Base-by-base conservation (phyloP, 2,113 vertebrate species). In the Dicentrarchus labrax region DNA sequence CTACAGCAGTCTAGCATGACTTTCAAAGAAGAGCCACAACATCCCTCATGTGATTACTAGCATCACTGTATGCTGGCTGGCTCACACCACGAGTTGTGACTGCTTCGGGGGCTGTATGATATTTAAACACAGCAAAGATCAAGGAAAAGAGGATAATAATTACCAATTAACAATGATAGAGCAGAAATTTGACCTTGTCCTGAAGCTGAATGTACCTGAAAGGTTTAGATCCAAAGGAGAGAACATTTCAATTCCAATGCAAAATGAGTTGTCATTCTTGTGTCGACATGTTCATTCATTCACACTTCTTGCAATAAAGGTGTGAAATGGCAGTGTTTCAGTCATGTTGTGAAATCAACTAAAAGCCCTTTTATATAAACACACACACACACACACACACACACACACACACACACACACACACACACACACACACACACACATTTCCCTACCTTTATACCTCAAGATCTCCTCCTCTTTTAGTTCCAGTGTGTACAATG, bases 321-420 rank as follows among this genome's bases (percentile, higher is more conserved):
- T 60, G 66, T 60, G 47, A 82, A 69, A 80, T 71, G 78, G 68
- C 71, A 72, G 17, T 5, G 66, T 78, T 78, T 82, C 76, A 89
- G 72, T 39, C 2, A 65, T 53, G 57, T 87, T 93, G 84, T 88
- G 89, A 85, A 91, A 92, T 91, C 84, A 82, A 15, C 77, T 81
- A 59, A 89, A 86, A 54, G 59, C 64, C 47, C 59, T 74, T 22
- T 83, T 78, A 66, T 24, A 70, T 10, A 12, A 76, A 66, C 30
- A 41, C 41, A 47, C 65, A 56, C 30, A n/a, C 36, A 51, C 66
- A 66, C 41, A 48, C 62, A 57, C 17, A 59, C 19, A 43, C 45
- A 47, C 3, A 4, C 45, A 66, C 30, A 41, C 41, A 47, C 65
- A 56, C 30, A n/a, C 30, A 53, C 67, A 67, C n/a, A 50, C 64